These are phyloP conservation scores for Choristoneura rosaceana DNA, from an alignment of 2,888 invertebrate species.

Conservation along the genomic window DNA sequence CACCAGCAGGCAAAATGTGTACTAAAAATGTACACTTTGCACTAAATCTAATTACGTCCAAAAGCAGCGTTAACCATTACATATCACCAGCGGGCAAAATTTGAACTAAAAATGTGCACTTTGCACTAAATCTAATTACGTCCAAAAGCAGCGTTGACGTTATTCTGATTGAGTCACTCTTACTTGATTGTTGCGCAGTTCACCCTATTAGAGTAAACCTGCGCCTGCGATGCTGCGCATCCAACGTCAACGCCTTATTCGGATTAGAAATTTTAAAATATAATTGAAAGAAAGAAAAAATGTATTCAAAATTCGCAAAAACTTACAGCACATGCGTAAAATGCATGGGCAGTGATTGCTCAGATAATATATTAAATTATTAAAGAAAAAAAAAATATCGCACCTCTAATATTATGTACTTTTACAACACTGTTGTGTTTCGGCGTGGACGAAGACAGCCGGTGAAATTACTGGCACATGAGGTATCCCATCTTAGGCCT, in stretches of 20 bases:
- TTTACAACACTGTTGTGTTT: too few relatives aligned
- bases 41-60: not conserved
- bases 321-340: too few relatives aligned
- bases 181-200: slow-evolving; percentile 34
- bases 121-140: not conserved
- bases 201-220: slow-evolving; percentile 17
- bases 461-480: too few relatives aligned
- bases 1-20: not conserved
- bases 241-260: slow-evolving; percentile 18
- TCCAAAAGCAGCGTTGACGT: slow-evolving; percentile 16
- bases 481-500: too few relatives aligned
- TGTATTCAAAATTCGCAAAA: too few relatives aligned
- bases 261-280: not conserved
- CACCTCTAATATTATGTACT: too few relatives aligned
- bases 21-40: not conserved
- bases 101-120: not conserved
- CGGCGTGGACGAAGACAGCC: too few relatives aligned
- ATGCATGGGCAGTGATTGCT: too few relatives aligned
- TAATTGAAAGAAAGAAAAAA: not conserved
- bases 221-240: slow-evolving; percentile 22
- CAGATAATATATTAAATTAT: too few relatives aligned
- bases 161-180: slow-evolving; percentile 26
- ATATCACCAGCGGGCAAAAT: not conserved
- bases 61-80: not conserved
- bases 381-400: too few relatives aligned